Evolutionary conservation across 1,140 invertebrate species (phyloP), one percentile per base, ranked within the genome.

Genomic region (Leptestheria dahalacensis): DNA sequence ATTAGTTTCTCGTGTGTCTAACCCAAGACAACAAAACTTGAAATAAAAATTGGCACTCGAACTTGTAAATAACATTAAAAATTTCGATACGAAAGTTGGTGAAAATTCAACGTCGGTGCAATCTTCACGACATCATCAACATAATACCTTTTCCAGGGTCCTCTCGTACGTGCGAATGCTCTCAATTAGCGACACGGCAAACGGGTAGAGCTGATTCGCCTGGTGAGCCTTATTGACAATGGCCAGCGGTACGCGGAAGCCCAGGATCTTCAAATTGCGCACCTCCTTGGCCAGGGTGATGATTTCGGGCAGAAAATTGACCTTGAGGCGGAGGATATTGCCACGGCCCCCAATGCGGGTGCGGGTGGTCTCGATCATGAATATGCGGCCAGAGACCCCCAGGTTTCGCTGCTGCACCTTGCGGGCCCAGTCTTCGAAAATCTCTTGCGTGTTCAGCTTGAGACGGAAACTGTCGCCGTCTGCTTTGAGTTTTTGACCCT

Each of bases 191-290:
- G 95, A 98, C 65, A 99, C 97, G 4, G 96, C 97, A 76, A 93
- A 99, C 2, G 97, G 97, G 74, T 99, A 99, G 1, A 98, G 79
- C 70, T 97, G 91, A 73, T 97, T 98, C 0, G 95, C 94, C 70
- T 97, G 92, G 73, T 98, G 94, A 6, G 96, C 95, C 74, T 97
- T 97, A 73, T 99, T 99, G 0, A 99, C 92, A 65, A 99, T 98
- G 2, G 92, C 89, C 62, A 99, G 71, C 2, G 96, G 96, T 48
- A 99, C 91, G 64, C 97, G 80, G 72, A 97, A 99, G 58, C 94
- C 94, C 41, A 99, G 78, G 70, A 89, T 91, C 69, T 96, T 94
- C 65, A 99, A 78, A 75, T 98, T 97, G 33, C 95, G 82, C 12
- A 98, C 93, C 82, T 99, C 96, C 74, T 99, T 99, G 10, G 93